A percentile compares a stretch with the other conserved stretches of the same genome.
These are phyloP conservation scores for Acanthosepion lycidas DNA, from an alignment of 2,888 invertebrate species.

Conservation along the genomic window DNA sequence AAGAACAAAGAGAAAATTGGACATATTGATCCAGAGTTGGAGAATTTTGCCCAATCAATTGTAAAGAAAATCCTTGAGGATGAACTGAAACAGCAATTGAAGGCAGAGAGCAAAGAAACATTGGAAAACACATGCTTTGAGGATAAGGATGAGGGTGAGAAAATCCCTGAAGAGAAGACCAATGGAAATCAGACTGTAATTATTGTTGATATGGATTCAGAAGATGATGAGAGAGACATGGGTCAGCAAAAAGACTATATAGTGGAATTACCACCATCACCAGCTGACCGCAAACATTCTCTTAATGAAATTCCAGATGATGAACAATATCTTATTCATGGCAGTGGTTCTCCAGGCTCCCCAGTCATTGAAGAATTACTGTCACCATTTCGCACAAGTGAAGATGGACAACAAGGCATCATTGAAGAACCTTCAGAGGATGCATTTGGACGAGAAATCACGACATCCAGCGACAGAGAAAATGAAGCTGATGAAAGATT, in stretches of 20 bases:
- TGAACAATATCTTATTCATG: background rate
- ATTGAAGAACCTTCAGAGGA: slow-evolving; percentile 42
- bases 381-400: background rate
- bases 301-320: slow-evolving; percentile 11
- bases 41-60: slow-evolving; percentile 37
- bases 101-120: background rate
- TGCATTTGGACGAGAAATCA: background rate
- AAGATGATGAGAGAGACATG: background rate
- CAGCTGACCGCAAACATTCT: background rate
- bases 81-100: background rate
- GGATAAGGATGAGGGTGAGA: background rate
- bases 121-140: background rate
- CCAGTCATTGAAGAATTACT: slow-evolving; percentile 41
- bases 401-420: slow-evolving; percentile 43
- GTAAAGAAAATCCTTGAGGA: slow-evolving; percentile 13
- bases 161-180: background rate
- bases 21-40: slow-evolving; percentile 17
- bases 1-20: background rate
- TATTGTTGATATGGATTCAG: slow-evolving; percentile 35
- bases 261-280: slow-evolving; percentile 37
- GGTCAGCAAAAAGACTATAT: background rate
- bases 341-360: background rate
- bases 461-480: background rate
- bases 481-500: background rate
- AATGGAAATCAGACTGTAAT: slow-evolving; percentile 21